Percentiles rank a stretch among this genome's conserved stretches.
Evolutionary conservation across 2,888 invertebrate genomes (phyloP).

Genomic region (Mimachlamys varia): DNA sequence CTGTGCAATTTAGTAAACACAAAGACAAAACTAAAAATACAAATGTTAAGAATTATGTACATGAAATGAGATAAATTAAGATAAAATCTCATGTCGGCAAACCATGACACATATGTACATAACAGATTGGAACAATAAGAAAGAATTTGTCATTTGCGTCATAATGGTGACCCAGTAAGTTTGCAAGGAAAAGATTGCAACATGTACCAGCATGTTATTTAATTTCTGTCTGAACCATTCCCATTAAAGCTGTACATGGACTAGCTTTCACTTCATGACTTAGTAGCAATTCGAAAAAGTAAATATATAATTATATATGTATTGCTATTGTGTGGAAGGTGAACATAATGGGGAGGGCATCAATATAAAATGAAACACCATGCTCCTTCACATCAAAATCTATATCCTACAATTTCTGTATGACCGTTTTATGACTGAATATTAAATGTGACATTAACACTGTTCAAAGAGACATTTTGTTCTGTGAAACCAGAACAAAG

Average conservation of each 20-base stretch:
- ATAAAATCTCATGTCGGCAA: conserved; percentile 29
- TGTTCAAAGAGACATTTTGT: not conserved
- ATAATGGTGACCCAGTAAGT: not conserved
- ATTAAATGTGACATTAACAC: not conserved
- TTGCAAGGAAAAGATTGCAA: not conserved
- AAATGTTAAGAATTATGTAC: conserved; percentile 21
- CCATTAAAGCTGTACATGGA: conserved; percentile 11
- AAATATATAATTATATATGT: not conserved
- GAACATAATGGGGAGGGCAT: not conserved
- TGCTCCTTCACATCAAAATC: not conserved
- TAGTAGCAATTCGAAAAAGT: not conserved
- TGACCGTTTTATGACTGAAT: not conserved
- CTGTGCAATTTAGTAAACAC: not conserved
- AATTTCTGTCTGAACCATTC: not conserved
- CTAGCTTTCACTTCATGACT: conserved; percentile 12
- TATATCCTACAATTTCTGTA: not conserved
- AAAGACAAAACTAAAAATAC: conserved; percentile 23
- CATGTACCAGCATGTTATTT: conserved; percentile 19
- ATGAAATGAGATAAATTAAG: conserved; percentile 24
- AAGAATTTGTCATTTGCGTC: not conserved
- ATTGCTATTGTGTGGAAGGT: not conserved
- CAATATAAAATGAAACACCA: not conserved
- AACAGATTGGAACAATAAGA: not conserved
- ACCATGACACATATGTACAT: conserved; percentile 10
- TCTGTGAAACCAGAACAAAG: not conserved